These are phyloP conservation scores for Ceratotherium simum DNA, from an alignment of 2,113 vertebrate species.

Conservation along the genomic window DNA sequence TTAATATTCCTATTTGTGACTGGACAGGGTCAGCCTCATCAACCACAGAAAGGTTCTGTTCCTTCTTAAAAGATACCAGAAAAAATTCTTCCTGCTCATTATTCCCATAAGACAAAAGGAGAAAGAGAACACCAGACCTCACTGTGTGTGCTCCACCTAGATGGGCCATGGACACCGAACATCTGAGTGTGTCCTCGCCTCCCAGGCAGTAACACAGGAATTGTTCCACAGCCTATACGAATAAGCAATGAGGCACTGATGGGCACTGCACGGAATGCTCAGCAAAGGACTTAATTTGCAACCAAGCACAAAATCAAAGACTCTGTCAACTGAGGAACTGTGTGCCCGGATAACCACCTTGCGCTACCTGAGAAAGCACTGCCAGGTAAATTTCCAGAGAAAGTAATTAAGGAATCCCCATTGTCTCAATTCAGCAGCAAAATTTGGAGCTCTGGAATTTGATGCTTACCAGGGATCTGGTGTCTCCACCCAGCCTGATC, in stretches of 20 bases:
- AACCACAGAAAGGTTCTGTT: neutral
- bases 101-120: slow-evolving; percentile 56
- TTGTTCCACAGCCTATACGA: slow-evolving; percentile 58
- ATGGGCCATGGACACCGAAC: slow-evolving; percentile 58
- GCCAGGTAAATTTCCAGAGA: slow-evolving; percentile 88
- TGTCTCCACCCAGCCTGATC: slow-evolving; percentile 79
- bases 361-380: slow-evolving; percentile 81
- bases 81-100: slow-evolving; percentile 60
- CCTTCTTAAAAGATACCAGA: neutral
- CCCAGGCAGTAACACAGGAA: slow-evolving; percentile 60
- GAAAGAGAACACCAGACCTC: neutral
- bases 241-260: slow-evolving; percentile 75
- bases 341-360: slow-evolving; percentile 70
- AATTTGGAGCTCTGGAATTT: slow-evolving; percentile 78
- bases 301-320: slow-evolving; percentile 87
- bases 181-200: slow-evolving; percentile 44
- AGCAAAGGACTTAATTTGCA: slow-evolving; percentile 88
- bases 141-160: accelerated
- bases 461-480: slow-evolving; percentile 79
- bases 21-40: neutral
- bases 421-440: slow-evolving; percentile 79
- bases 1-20: neutral
- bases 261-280: slow-evolving; percentile 77
- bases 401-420: slow-evolving; percentile 88
- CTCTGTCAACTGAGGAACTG: slow-evolving; percentile 79